Evolutionary conservation across 2,113 vertebrate species (phyloP), one percentile per base, ranked within the genome.

Genomic region (Orientallactaga bullata): DNA sequence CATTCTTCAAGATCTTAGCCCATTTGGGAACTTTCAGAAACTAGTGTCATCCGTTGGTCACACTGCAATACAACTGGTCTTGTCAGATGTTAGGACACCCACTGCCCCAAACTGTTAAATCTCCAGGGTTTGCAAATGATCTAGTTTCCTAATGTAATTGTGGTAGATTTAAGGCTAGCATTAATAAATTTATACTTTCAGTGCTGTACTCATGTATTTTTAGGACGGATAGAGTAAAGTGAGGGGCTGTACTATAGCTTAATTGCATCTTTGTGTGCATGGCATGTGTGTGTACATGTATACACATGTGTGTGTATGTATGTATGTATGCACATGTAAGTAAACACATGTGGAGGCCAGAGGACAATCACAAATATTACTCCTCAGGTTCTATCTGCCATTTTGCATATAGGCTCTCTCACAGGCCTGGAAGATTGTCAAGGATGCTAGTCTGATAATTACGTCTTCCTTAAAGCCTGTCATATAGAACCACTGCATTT

Each of bases 21-120:
- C 1, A 11, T 61, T 42, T 61, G 51, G 63, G 5, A 74, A 23
- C 17, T 7, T 74, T 42, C 11, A 7, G 3, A 72, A 24, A 30
- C 30, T 32, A 18, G 21, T 47, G 32, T 0, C 16, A 47, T 18
- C 55, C 55, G 12, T 15, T 55, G 12, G 55, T 55, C 55, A n/a
- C 63, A 58, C 15, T 24, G 13, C 12, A 0, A 4, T 26, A 26
- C 1, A 28, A 5, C 23, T 0, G 0, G 16, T 39, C 15, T 23
- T 16, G 2, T 74, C 55, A 12, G 35, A 13, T 26, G 3, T 10
- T 0, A 74, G 21, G 20, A 4, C 2, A 1, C 12, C 9, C 51
- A 17, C 47, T 71, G 30, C 30, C 16, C 4, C 2, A 60, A 28
- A 17, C 20, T n/a, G 26, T 18, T 76, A 73, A 65, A 55, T 21